phyloP scores from a whole-genome alignment of 2,797 vertebrate species.

The Chiroxiphia lanceolata region DNA sequence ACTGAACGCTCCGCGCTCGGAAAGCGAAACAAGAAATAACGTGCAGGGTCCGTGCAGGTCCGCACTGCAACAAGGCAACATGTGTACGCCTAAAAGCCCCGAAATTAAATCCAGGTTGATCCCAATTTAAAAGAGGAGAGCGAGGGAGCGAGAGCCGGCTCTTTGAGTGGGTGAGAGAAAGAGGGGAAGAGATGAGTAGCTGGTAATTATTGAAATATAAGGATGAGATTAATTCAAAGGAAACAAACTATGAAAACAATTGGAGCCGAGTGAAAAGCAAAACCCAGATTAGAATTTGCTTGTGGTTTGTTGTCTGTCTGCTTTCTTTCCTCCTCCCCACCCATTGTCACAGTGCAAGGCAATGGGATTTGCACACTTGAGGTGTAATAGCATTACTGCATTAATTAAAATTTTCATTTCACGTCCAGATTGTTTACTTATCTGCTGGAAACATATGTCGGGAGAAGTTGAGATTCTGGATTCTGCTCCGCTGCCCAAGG shows the following conservation, averaged over 20 bases:
- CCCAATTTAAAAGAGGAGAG: slow-evolving; percentile 17
- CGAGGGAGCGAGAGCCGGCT: background rate
- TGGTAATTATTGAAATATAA: slow-evolving; percentile 72
- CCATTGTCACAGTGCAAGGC: slow-evolving; percentile 78
- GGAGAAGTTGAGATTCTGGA: slow-evolving; percentile 94
- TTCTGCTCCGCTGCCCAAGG: slow-evolving; percentile 97
- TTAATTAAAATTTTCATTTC: slow-evolving; percentile 98
- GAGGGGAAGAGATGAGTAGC: slow-evolving; percentile 59
- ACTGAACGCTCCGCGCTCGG: background rate
- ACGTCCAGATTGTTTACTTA: slow-evolving; percentile 99
- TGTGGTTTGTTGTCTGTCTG: slow-evolving; percentile 72
- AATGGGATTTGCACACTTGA: slow-evolving; percentile 91
- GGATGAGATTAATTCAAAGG: slow-evolving; percentile 77
- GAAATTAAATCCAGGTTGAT: slow-evolving; percentile 45
- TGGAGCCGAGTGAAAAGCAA: slow-evolving; percentile 70
- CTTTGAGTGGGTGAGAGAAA: slow-evolving; percentile 44
- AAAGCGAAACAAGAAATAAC: slow-evolving; percentile 58
- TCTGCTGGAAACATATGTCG: slow-evolving; percentile 98
- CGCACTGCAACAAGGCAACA: background rate
- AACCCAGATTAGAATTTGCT: slow-evolving; percentile 77
- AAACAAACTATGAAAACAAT: slow-evolving; percentile 79
- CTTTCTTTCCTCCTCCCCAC: slow-evolving; percentile 59
- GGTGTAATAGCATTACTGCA: slow-evolving; percentile 92
- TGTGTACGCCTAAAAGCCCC: background rate
- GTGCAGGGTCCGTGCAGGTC: slow-evolving; percentile 17